Base-by-base conservation (phyloP, 1,140 invertebrate genomes). In the Pararge aegeria region DNA sequence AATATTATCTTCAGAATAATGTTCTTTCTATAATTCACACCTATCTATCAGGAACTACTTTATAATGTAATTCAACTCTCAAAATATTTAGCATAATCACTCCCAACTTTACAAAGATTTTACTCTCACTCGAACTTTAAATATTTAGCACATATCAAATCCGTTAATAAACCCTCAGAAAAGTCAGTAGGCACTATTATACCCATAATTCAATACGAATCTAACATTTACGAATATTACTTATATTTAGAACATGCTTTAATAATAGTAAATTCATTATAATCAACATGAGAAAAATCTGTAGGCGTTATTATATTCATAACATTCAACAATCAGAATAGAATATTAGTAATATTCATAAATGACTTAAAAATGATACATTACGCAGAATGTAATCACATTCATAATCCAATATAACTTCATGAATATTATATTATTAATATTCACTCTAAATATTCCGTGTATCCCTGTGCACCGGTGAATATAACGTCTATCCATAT, bases 401-500 rank as follows among this genome's bases (percentile, higher is more conserved):
- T 20, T 46, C 42, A 21, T 46, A 46, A 21, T 46, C 18, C 9
- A 21, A 46, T 46, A 21, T 46, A 10, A n/a, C 21, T 21, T 24
- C n/a, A 18, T 5, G 2, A 53, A 60, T 34, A 46, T 57, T 21
- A 24, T 53, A 55, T 37, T 34, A 18, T 52, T 48, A 34, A 40
- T 27, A 12, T 57, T 84, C 75, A 89, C 48, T 90, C 83, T 48
- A 90, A 63, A 65, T 91, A 91, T 48, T 90, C 88, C 1, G 84
- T 90, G 55, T 90, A 90, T 0, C 87, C 90, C 58, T 91, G 90
- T 0, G 90, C 90, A 0, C 90, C 90, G 5, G 90, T 90, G 69
- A 90, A 91, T 9, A 98, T 94, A 9, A 99, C 97, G 90, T 99
- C 98, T 19, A 99, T 97, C 98, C 98, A 99, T 65, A 99, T 97